Conservation (phyloP, 2,113 vertebrate genomes). For the Ceyx margarethae region DNA sequence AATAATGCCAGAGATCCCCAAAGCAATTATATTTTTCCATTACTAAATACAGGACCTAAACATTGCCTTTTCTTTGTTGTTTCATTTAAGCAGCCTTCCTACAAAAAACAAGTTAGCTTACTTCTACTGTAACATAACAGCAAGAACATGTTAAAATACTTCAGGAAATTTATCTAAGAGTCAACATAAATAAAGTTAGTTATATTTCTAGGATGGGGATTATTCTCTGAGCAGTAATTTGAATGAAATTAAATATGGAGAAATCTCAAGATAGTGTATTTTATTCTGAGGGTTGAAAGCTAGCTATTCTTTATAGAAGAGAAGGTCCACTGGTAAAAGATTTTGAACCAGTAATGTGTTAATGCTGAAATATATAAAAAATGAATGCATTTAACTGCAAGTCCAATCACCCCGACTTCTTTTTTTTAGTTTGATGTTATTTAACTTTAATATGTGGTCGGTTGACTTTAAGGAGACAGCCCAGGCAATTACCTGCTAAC, state of each 20-base stretch:
- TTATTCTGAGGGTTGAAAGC: not conserved
- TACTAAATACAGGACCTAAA: not conserved
- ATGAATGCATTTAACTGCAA: constrained; percentile 16
- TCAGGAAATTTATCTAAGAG: not conserved
- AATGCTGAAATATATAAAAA: constrained; percentile 1
- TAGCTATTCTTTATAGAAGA: not conserved
- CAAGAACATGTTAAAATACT: not conserved
- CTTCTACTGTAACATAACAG: not conserved
- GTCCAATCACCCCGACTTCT: not conserved
- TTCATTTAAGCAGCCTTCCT: not conserved
- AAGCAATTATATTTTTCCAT: not conserved
- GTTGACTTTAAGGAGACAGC: constrained; percentile 62
- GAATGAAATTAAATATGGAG: not conserved
- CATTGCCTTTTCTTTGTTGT: not conserved
- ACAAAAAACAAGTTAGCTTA: not conserved
- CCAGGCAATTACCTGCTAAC: constrained; percentile 68
- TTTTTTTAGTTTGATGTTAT: constrained; percentile 40
- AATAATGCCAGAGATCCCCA: not conserved
- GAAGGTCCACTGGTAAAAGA: constrained; percentile 18
- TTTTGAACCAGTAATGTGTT: constrained; percentile 36
- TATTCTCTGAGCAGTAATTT: not conserved
- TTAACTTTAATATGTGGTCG: constrained; percentile 43
- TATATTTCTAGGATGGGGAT: not conserved
- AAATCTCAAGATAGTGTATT: not conserved
- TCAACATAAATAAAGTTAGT: not conserved